Evolutionary conservation across 2,797 vertebrate genomes (phyloP).

Genomic region (Tapera naevia): DNA sequence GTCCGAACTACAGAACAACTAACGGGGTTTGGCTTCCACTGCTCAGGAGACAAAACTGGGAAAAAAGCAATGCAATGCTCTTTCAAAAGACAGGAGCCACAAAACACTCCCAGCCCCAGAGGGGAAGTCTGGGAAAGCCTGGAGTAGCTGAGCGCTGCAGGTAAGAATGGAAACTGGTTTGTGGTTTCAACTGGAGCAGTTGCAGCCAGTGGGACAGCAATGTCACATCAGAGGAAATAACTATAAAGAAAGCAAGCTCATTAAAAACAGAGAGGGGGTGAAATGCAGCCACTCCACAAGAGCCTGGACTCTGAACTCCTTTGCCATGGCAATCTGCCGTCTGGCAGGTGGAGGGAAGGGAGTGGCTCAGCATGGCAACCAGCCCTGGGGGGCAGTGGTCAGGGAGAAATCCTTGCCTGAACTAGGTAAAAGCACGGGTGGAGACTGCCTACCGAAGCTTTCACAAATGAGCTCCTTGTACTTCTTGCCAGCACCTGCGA

Average conservation of each 20-base stretch:
- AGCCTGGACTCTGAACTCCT: neutral
- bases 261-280: constrained; percentile 3
- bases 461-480: constrained; percentile 89
- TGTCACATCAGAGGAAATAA: neutral
- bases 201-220: neutral
- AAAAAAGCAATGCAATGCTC: neutral
- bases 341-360: neutral
- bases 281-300: neutral
- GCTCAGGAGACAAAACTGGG: neutral
- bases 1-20: neutral
- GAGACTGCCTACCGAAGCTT: constrained; percentile 76
- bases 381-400: neutral
- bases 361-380: neutral
- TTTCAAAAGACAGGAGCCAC: neutral
- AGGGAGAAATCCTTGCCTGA: neutral
- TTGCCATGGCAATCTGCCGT: neutral
- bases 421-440: neutral
- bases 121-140: neutral
- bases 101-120: neutral
- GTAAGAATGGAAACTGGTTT: neutral
- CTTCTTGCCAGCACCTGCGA: constrained; percentile 79
- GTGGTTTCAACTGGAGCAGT: neutral
- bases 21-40: neutral
- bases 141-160: neutral
- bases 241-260: neutral